Percentiles rank a stretch among this genome's conserved stretches.
Evolutionary conservation across 37 sponge, comb jelly and placozoan species (phyloP).

Genomic region (Beroe ovata): DNA sequence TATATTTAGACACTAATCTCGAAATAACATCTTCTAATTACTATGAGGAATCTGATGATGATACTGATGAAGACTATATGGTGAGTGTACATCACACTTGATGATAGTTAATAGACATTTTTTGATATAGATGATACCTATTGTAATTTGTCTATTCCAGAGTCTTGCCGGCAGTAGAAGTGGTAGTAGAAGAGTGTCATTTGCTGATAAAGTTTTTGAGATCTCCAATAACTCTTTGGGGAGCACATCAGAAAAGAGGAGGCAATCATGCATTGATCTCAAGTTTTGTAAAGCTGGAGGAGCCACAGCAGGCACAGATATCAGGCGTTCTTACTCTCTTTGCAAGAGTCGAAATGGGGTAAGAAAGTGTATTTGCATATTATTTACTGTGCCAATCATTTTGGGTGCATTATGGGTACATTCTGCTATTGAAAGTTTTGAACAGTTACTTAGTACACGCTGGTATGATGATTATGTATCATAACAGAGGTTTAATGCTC

Average conservation of each 20-base stretch:
- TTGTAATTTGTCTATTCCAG: too few species aligned
- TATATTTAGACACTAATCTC: conserved; percentile 40
- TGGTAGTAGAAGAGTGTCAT: conserved; percentile 38
- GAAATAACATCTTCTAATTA: neutral
- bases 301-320: neutral
- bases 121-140: neutral
- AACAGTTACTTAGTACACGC: too few species aligned
- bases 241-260: conserved; percentile 31
- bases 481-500: too few species aligned
- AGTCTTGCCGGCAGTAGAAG: conserved; percentile 9
- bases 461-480: too few species aligned
- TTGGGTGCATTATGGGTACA: too few species aligned
- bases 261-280: conserved; percentile 54
- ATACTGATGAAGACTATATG: neutral
- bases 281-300: neutral
- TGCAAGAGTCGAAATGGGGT: neutral
- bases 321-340: neutral
- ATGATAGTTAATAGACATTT: too few species aligned
- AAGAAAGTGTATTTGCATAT: neutral
- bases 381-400: neutral
- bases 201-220: conserved; percentile 42
- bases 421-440: too few species aligned
- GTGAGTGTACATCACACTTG: too few species aligned
- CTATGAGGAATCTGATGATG: conserved; percentile 19
- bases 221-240: neutral